Percentiles rank a stretch among this genome's conserved stretches.
Evolutionary conservation across 2,113 vertebrate species (phyloP).

Genomic region (Syngnathus typhle): DNA sequence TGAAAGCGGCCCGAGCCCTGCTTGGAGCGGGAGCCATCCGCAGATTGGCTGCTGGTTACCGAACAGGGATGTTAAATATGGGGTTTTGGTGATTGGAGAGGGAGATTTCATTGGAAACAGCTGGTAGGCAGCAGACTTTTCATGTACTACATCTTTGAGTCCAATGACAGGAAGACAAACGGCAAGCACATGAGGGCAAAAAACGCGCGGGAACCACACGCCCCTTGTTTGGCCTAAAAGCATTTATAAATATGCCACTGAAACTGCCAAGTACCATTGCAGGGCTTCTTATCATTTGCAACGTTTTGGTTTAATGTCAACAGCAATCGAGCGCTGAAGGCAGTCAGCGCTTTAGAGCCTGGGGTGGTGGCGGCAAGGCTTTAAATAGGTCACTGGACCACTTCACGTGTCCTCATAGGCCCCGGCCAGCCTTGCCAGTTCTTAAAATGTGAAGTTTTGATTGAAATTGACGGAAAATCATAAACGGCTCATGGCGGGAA

Average conservation of each 20-base stretch:
- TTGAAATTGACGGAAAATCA: slow-evolving; percentile 66
- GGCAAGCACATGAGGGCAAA: slow-evolving; percentile 47
- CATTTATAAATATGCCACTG: slow-evolving; percentile 59
- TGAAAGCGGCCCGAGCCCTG: slow-evolving; percentile 41
- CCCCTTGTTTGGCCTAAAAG: slow-evolving; percentile 50
- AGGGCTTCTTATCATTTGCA: slow-evolving; percentile 51
- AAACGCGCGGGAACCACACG: slow-evolving; percentile 57
- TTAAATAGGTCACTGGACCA: slow-evolving; percentile 69
- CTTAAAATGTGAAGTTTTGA: slow-evolving; percentile 55
- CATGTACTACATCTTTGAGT: slow-evolving; percentile 36
- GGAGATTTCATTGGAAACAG: slow-evolving; percentile 46
- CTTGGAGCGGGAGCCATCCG: slow-evolving; percentile 39
- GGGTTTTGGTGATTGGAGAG: slow-evolving; percentile 47
- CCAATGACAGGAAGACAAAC: slow-evolving; percentile 42
- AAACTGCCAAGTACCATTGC: slow-evolving; percentile 45
- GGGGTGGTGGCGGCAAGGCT: slow-evolving; percentile 36
- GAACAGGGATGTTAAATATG: slow-evolving; percentile 43
- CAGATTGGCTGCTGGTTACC: slow-evolving; percentile 45
- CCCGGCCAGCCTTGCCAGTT: slow-evolving; percentile 19
- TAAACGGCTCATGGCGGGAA: slow-evolving; percentile 42
- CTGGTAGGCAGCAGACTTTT: slow-evolving; percentile 39
- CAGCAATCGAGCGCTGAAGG: slow-evolving; percentile 24
- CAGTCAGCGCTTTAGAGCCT: slow-evolving; percentile 37
- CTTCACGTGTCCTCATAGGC: slow-evolving; percentile 59
- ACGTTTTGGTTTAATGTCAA: slow-evolving; percentile 50